phyloP scores from a whole-genome alignment of 2,797 vertebrate species.

The Myioborus miniatus region DNA sequence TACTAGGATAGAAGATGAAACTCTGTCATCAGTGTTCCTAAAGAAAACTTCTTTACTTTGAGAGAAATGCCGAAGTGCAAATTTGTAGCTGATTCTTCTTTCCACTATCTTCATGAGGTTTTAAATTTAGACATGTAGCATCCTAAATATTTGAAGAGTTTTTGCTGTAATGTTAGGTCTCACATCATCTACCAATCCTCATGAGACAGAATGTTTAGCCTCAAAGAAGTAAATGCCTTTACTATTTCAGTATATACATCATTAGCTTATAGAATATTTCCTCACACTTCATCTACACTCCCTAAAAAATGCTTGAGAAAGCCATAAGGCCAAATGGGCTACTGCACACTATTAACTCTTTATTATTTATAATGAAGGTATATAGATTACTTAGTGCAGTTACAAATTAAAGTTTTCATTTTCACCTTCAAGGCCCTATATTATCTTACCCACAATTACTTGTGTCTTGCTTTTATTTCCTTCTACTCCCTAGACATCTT shows the following conservation, averaged over 20 bases:
- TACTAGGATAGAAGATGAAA: not conserved
- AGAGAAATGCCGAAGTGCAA: not conserved
- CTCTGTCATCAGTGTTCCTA: not conserved
- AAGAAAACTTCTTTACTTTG: not conserved
- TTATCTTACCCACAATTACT: slow-evolving; percentile 21
- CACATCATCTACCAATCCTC: slow-evolving; percentile 13
- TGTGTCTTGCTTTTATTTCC: slow-evolving; percentile 56
- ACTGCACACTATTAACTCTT: not conserved
- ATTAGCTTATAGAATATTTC: slow-evolving; percentile 21
- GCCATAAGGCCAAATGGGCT: not conserved
- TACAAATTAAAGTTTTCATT: slow-evolving; percentile 42
- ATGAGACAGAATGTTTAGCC: not conserved
- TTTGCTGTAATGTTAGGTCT: slow-evolving; percentile 13
- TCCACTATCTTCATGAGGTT: not conserved
- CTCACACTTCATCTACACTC: slow-evolving; percentile 7
- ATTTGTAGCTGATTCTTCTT: not conserved
- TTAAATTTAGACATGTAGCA: slow-evolving; percentile 43
- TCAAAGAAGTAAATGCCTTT: slow-evolving; percentile 22
- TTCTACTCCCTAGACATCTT: slow-evolving; percentile 49
- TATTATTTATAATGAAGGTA: slow-evolving; percentile 14
- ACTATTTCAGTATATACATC: slow-evolving; percentile 28
- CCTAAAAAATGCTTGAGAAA: slow-evolving; percentile 32
- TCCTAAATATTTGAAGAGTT: slow-evolving; percentile 44
- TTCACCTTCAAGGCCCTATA: slow-evolving; percentile 34
- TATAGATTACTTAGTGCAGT: not conserved